Base-by-base conservation (phyloP, 2,797 vertebrate species). In the Thripadectes ignobilis region DNA sequence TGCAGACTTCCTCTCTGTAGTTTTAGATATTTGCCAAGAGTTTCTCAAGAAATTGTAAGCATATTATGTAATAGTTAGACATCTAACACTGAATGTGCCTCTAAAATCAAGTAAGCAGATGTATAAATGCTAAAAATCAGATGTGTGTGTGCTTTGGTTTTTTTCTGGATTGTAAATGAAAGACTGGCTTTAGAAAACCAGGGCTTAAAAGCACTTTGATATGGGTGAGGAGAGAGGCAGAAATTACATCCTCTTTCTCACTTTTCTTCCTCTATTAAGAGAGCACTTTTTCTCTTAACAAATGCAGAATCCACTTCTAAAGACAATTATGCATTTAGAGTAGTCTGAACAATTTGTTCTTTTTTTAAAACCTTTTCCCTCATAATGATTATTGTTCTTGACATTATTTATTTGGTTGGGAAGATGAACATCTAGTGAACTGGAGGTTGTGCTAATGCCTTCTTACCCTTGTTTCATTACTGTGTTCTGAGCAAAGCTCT, bases 391-490 rank as follows among this genome's bases (percentile, higher is more conserved):
- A 66, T 85, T 83, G 45, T 85, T 88, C 48, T n/a, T 21, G 85
- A 68, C 71, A 68, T 93, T 89, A 78, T 85, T 92, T 96, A 69
- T 96, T 81, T 92, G 74, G n/a, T 85, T 62, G 30, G 78, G 79
- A 77, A 92, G 82, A 91, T 74, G 85, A 92, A 80, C 67, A 65
- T 95, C 38, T 68, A 43, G 52, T 72, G 65, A 66, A 43, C 86
- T 76, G 61, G 55, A 72, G 66, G 46, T 49, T 95, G 38, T 92
- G 67, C 59, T 96, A 81, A 92, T 83, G 71, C 46, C 68, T 74
- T 66, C 84, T 95, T 95, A 89, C 66, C 57, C 78, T 93, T 4
- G 2, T 95, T 85, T 66, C 59, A 61, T 77, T 85, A 26, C 71
- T 71, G 29, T 72, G n/a, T 73, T 88, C 52, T 61, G 61, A 85